Evolutionary conservation across 2,888 invertebrate species (phyloP).

Genomic region (Aquatica leii): DNA sequence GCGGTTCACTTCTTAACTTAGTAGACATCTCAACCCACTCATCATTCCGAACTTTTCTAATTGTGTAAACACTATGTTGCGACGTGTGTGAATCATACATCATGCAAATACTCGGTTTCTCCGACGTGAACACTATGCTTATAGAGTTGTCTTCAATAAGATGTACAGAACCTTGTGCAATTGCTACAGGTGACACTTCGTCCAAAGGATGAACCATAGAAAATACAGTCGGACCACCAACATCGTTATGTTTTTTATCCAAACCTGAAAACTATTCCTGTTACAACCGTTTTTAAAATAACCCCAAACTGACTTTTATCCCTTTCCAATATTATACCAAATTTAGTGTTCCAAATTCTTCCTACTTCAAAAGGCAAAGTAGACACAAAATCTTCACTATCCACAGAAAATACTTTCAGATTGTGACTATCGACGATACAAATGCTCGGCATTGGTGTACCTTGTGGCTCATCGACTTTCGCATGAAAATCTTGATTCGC

Average conservation of each 20-base stretch:
- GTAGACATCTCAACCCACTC: slow-evolving; percentile 63
- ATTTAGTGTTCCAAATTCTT: slow-evolving; percentile 84
- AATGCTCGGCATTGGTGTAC: slow-evolving; percentile 70
- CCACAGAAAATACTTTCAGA: slow-evolving; percentile 78
- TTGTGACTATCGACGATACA: slow-evolving; percentile 79
- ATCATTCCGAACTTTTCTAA: slow-evolving; percentile 77
- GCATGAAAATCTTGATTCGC: slow-evolving; percentile 53
- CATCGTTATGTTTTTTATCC: slow-evolving; percentile 41
- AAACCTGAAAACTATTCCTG: too few relatives aligned
- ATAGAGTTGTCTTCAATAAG: slow-evolving; percentile 70
- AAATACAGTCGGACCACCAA: slow-evolving; percentile 79
- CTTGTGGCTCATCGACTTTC: slow-evolving; percentile 63
- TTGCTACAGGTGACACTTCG: slow-evolving; percentile 85
- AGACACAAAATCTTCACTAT: slow-evolving; percentile 84
- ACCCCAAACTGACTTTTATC: slow-evolving; percentile 53
- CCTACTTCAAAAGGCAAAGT: slow-evolving; percentile 83
- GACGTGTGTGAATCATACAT: slow-evolving; percentile 80
- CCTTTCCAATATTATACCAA: slow-evolving; percentile 85
- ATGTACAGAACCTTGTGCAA: slow-evolving; percentile 70
- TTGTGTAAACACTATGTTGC: slow-evolving; percentile 82
- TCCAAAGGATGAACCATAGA: slow-evolving; percentile 90
- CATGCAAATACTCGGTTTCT: slow-evolving; percentile 82
- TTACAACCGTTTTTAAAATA: background rate
- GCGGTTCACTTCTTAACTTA: slow-evolving; percentile 44
- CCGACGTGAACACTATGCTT: slow-evolving; percentile 77